Conservation (phyloP, 1,140 invertebrate genomes). For the Zaprionus camerounensis region DNA sequence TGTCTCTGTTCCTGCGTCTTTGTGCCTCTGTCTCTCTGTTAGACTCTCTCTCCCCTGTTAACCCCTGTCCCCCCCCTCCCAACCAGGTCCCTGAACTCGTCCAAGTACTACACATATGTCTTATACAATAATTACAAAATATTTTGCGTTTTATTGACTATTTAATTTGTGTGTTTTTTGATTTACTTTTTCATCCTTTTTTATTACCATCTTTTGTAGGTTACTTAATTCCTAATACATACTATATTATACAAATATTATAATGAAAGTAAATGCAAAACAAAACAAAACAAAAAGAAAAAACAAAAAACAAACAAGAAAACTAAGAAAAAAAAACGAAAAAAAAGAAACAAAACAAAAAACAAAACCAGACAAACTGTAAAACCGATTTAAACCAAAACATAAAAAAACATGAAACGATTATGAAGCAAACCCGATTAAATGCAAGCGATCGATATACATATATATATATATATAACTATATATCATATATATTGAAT, state of each 20-base stretch:
- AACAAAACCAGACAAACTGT: constrained; percentile 29
- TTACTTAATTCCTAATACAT: constrained; percentile 84
- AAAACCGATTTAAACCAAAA: constrained; percentile 55
- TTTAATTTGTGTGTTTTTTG: constrained; percentile 66
- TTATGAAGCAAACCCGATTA: constrained; percentile 27
- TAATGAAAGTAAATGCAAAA: constrained; percentile 48
- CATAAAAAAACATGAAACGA: constrained; percentile 31
- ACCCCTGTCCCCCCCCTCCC: not conserved
- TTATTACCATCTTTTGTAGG: constrained; percentile 84
- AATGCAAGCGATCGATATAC: constrained; percentile 55
- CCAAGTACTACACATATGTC: constrained; percentile 1
- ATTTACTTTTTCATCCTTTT: constrained; percentile 79
- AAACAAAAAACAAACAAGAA: constrained; percentile 24
- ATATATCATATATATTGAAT: constrained; percentile 10
- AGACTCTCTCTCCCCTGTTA: not conserved
- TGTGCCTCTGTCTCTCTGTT: constrained; percentile 1
- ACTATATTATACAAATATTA: constrained; percentile 32
- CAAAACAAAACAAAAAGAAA: constrained; percentile 44
- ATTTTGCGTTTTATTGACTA: constrained; percentile 54
- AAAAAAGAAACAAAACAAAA: constrained; percentile 17
- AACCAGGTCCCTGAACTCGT: not conserved
- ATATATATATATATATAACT: constrained; percentile 42
- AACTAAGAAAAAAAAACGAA: constrained; percentile 20
- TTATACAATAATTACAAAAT: constrained; percentile 22
- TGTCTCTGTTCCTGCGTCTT: not conserved